These are phyloP conservation scores for Temnothorax nylanderi DNA, from an alignment of 1,140 invertebrate genomes.

Conservation along the genomic window DNA sequence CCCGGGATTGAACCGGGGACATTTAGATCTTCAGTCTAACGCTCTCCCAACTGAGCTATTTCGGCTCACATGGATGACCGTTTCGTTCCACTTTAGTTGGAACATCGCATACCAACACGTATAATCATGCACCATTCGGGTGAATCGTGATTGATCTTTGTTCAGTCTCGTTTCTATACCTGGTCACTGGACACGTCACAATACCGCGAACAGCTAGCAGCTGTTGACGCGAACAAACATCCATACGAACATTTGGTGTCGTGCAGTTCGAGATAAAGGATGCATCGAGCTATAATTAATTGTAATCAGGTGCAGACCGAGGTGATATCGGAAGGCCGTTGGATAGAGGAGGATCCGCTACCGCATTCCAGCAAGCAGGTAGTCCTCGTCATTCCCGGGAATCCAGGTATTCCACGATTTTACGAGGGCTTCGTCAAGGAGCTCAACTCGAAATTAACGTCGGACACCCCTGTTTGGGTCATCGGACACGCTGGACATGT, in stretches of 20 bases:
- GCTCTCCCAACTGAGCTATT: conserved; percentile 88
- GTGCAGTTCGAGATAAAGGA: conserved; percentile 68
- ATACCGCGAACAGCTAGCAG: neutral
- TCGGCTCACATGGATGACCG: conserved; percentile 76
- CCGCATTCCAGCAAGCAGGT: conserved; percentile 84
- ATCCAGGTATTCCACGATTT: conserved; percentile 90
- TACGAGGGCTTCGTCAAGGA: conserved; percentile 90
- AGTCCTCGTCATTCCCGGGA: conserved; percentile 88
- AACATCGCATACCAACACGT: neutral
- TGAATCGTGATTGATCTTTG: neutral
- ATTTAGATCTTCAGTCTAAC: conserved; percentile 88
- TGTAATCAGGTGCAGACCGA: conserved; percentile 89
- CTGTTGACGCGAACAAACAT: too few relatives aligned
- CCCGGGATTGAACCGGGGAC: conserved; percentile 87
- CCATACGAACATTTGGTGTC: neutral
- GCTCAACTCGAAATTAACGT: conserved; percentile 86
- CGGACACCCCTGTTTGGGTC: conserved; percentile 90
- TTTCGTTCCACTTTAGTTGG: neutral
- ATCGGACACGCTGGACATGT: conserved; percentile 91
- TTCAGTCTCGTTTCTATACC: neutral
- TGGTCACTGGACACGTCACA: neutral
- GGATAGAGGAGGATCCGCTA: conserved; percentile 88
- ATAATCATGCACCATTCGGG: neutral
- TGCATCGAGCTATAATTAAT: conserved; percentile 87
- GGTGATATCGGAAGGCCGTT: conserved; percentile 89